These are phyloP conservation scores for Myopa testacea DNA, from an alignment of 2,888 invertebrate genomes.

Conservation along the genomic window DNA sequence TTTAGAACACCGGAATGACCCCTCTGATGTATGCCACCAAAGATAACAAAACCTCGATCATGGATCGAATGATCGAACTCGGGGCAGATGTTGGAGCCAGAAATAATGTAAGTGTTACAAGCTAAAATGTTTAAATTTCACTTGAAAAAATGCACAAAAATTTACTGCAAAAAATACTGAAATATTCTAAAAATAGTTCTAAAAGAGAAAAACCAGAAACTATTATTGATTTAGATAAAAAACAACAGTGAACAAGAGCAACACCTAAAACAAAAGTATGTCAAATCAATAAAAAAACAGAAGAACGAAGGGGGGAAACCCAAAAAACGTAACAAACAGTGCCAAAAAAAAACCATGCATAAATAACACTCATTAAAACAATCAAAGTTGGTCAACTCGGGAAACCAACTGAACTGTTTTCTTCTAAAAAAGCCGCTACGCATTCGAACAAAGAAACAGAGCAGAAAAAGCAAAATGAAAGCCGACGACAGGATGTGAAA, in stretches of 20 bases:
- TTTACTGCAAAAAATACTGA: background rate
- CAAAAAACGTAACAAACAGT: background rate
- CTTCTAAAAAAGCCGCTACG: background rate
- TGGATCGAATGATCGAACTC: constrained; percentile 92
- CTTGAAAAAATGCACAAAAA: constrained; percentile 14
- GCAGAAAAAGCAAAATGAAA: background rate
- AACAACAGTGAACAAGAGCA: constrained; percentile 34
- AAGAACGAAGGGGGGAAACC: background rate
- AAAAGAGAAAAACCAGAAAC: background rate
- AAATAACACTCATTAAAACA: constrained; percentile 25
- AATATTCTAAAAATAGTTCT: background rate
- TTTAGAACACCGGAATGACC: constrained; percentile 92
- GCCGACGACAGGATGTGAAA: background rate
- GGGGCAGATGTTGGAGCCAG: constrained; percentile 92
- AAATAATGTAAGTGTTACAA: constrained; percentile 83
- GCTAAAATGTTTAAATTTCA: constrained; percentile 16
- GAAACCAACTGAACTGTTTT: background rate
- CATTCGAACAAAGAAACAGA: background rate
- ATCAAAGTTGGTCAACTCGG: constrained; percentile 19
- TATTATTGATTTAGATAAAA: background rate
- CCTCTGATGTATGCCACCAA: constrained; percentile 96
- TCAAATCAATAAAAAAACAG: constrained; percentile 60
- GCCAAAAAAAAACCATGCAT: constrained; percentile 3
- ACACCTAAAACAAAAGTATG: constrained; percentile 50
- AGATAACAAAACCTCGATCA: constrained; percentile 90